A percentile compares a stretch with the other conserved stretches of the same genome.
Evolutionary conservation across 2,797 vertebrate species (phyloP).

Genomic region (Alauda arvensis): DNA sequence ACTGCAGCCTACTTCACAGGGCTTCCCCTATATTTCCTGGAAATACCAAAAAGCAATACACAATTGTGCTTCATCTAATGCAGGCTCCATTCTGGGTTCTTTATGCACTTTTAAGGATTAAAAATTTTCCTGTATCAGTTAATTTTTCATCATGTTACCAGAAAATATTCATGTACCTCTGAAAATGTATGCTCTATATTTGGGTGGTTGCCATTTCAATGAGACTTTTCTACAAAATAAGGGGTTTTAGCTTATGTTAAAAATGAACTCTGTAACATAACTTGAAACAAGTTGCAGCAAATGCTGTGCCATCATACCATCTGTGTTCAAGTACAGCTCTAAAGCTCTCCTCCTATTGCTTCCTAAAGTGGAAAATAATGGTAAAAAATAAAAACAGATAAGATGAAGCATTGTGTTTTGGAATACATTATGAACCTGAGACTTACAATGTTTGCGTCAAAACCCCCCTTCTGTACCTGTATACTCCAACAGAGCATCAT

Average conservation of each 20-base stretch:
- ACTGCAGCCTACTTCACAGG: not conserved
- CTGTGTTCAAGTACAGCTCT: slow-evolving; percentile 52
- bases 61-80: not conserved
- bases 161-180: slow-evolving; percentile 18
- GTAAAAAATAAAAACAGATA: slow-evolving; percentile 50
- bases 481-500: not conserved
- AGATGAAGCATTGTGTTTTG: not conserved
- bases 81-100: not conserved
- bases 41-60: not conserved
- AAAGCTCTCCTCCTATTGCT: slow-evolving; percentile 44
- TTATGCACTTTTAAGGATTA: not conserved
- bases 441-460: not conserved
- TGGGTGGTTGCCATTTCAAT: slow-evolving; percentile 51
- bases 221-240: slow-evolving; percentile 49
- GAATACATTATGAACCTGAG: slow-evolving; percentile 5
- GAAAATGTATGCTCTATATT: slow-evolving; percentile 3
- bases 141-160: not conserved
- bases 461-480: not conserved
- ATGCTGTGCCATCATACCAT: slow-evolving; percentile 56
- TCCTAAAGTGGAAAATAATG: slow-evolving; percentile 56
- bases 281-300: slow-evolving; percentile 55
- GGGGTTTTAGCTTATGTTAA: slow-evolving; percentile 57
- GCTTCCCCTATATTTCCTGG: not conserved
- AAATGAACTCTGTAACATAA: slow-evolving; percentile 57
- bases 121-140: not conserved